These are phyloP conservation scores for Chauna torquata DNA, from an alignment of 2,113 vertebrate genomes.

Conservation along the genomic window DNA sequence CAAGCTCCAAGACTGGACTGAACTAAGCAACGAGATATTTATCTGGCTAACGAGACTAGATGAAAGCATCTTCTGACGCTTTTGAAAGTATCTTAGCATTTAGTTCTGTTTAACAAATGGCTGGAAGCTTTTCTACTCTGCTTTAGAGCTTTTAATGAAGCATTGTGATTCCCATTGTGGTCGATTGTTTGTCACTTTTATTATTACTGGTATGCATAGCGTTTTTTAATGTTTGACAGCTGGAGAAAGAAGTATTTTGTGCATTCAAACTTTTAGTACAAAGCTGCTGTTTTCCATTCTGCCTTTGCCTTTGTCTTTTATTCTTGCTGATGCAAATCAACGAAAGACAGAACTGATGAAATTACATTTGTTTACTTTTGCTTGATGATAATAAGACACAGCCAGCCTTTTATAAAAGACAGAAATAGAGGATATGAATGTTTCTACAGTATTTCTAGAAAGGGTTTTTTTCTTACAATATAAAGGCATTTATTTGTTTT, in stretches of 20 bases:
- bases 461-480: background rate
- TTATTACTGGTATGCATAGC: slow-evolving; percentile 24
- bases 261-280: slow-evolving; percentile 62
- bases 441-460: slow-evolving; percentile 38
- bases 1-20: background rate
- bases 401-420: slow-evolving; percentile 23
- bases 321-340: slow-evolving; percentile 63
- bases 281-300: slow-evolving; percentile 57
- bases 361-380: slow-evolving; percentile 66
- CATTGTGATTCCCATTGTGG: slow-evolving; percentile 52
- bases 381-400: slow-evolving; percentile 50
- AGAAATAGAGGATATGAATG: slow-evolving; percentile 34
- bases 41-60: background rate
- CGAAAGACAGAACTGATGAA: slow-evolving; percentile 48
- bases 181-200: slow-evolving; percentile 48
- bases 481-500: slow-evolving; percentile 36
- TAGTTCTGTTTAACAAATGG: slow-evolving; percentile 35
- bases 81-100: background rate
- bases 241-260: slow-evolving; percentile 65
- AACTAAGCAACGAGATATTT: background rate
- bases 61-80: slow-evolving; percentile 33
- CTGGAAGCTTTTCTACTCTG: slow-evolving; percentile 42
- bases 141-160: slow-evolving; percentile 48
- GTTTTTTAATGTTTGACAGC: slow-evolving; percentile 51
- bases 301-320: slow-evolving; percentile 57